phyloP scores from a whole-genome alignment of 2,888 invertebrate species.

The Caenorhabditis japonica region DNA sequence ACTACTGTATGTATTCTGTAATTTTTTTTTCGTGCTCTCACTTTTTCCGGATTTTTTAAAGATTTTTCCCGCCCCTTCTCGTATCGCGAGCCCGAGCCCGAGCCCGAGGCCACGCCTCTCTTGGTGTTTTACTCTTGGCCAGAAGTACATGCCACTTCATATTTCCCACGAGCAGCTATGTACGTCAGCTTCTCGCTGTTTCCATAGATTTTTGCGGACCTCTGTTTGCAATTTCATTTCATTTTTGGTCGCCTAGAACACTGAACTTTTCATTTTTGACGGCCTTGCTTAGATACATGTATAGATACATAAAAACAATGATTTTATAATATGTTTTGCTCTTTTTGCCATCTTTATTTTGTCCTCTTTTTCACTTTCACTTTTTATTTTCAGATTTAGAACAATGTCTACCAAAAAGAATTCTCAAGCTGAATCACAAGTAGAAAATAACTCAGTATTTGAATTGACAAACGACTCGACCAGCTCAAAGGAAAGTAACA shows the following conservation, averaged over 20 bases:
- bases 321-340: too few relatives aligned
- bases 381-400: too few relatives aligned
- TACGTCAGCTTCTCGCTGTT: constrained; percentile 6
- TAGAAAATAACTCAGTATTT: too few relatives aligned
- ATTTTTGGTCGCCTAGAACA: not conserved
- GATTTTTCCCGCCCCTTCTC: not conserved
- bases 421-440: too few relatives aligned
- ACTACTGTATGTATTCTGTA: constrained; percentile 23
- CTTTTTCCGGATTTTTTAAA: not conserved
- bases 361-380: too few relatives aligned
- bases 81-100: not conserved
- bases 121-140: constrained; percentile 21
- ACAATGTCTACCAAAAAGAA: too few relatives aligned
- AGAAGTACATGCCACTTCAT: constrained; percentile 9
- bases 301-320: too few relatives aligned
- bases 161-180: not conserved
- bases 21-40: constrained; percentile 1
- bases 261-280: not conserved
- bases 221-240: not conserved
- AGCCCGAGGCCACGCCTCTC: constrained; percentile 20
- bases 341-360: too few relatives aligned
- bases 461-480: too few relatives aligned
- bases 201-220: constrained; percentile 19
- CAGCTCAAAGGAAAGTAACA: too few relatives aligned
- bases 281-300: too few relatives aligned